Evolutionary conservation across 2,113 vertebrate species (phyloP), one percentile per base, ranked within the genome.

Genomic region (Strigops habroptila): DNA sequence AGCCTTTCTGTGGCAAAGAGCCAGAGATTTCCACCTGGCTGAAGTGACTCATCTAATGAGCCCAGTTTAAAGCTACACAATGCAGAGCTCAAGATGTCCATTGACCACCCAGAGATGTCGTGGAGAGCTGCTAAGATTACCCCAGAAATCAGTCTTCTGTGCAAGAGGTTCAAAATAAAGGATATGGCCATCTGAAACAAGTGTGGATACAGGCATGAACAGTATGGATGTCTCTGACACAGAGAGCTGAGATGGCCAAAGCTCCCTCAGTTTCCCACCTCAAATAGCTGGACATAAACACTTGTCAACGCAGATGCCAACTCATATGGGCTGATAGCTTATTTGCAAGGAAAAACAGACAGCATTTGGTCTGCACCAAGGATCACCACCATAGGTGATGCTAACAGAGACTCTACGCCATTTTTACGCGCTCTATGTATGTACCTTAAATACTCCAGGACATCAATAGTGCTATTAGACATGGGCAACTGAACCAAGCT

Each of bases 121-220:
- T 41, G 48, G 62, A 55, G 3, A 55, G 21, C 9, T 28, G 83
- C 49, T 91, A 15, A 83, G 90, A 27, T 25, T 10, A 57, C 16
- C 35, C 46, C 35, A 65, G 18, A n/a, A 73, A 77, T 41, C 30
- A 46, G 7, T 15, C 22, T 28, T 28, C 16, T 82, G 31, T 53
- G 51, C 24, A 28, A 39, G 2, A 1, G 19, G 14, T 18, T 43
- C 18, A 2, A 2, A 6, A 24, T 3, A 7, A 78, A 60, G 10
- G 8, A 8, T 75, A 65, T 5, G 3, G 25, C 8, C 41, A 1
- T 6, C 57, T 67, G 76, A 51, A 53, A 51, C 3, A 3, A 44
- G 55, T 4, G 31, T 53, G 48, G 57, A 14, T 25, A 7, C 0
- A 0, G 59, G 28, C 33, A 81, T 0, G 2, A 43, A 65, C 33